Base-by-base conservation (phyloP, 1,140 invertebrate species). In the Drosophila malerkotliana region DNA sequence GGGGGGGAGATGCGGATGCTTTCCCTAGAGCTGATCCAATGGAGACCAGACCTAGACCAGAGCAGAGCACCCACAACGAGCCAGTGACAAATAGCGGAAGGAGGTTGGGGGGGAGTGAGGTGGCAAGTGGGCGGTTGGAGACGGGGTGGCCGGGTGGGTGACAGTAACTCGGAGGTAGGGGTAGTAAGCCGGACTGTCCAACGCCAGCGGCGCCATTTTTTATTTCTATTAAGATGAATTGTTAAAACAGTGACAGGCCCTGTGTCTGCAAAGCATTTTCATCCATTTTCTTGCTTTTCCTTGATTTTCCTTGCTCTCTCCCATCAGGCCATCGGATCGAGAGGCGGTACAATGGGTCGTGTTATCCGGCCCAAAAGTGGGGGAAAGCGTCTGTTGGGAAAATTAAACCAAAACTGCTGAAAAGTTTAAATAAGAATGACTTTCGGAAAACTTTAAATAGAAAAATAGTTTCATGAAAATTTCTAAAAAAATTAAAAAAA, bases 161-260 rank as follows among this genome's bases (percentile, higher is more conserved):
- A 6, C 12, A 39, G 10, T 12, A 14, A 3, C n/a, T 4, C 30
- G 39, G 21, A 24, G 21, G 4, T 14, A 28, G 28, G 44, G 52
- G 39, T 59, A 52, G 59, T 57, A 57, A 62, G 62, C 49, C 61
- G 78, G 81, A 85, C 81, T 85, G 81, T 74, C 72, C 79, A 83
- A 83, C 60, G 76, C 71, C 78, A 72, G 63, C 66, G 82, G 68
- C 64, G 77, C 81, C 82, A 85, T 85, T 85, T 85, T 87, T 85
- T 85, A 85, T 80, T 73, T 87, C 69, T 85, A 85, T 85, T 85
- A 85, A 85, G 81, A 85, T 85, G 81, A 85, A 85, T 85, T 87
- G 81, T 85, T 85, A 74, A 81, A 85, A 81, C 82, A 74, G 73
- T 81, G 81, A 85, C 81, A 85, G 81, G 67, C 64, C 45, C 75